Conservation (phyloP, 2,797 vertebrate species). For the Pelochelys cantorii region DNA sequence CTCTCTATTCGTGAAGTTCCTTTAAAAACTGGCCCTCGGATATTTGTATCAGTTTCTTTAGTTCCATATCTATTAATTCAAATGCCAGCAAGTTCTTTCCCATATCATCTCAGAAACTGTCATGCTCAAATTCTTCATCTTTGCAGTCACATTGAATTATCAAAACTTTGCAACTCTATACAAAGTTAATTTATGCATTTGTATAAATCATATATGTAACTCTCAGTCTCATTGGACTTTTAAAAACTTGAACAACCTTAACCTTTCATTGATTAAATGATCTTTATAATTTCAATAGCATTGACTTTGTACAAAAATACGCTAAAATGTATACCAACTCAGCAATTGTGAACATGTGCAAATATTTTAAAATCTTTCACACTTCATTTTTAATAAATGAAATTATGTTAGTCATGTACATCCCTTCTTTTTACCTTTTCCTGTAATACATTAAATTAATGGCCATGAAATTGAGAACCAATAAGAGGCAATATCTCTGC, state of each 20-base stretch:
- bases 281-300: background rate
- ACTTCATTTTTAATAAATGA: background rate
- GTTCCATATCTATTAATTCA: background rate
- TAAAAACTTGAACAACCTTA: background rate
- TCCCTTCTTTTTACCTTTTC: background rate
- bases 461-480: background rate
- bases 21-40: background rate
- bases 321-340: background rate
- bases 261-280: background rate
- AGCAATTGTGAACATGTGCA: accelerated
- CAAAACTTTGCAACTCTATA: background rate
- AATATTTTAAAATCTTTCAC: background rate
- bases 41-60: background rate
- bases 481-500: background rate
- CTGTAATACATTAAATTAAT: background rate
- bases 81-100: background rate
- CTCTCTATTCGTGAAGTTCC: background rate
- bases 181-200: background rate
- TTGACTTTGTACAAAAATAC: background rate
- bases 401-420: background rate
- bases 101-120: background rate
- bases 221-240: background rate
- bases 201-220: background rate
- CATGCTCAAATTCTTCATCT: background rate
- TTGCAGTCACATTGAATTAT: background rate